Base-by-base conservation (phyloP, 1,140 invertebrate genomes). In the Caenorhabditis briggsae region DNA sequence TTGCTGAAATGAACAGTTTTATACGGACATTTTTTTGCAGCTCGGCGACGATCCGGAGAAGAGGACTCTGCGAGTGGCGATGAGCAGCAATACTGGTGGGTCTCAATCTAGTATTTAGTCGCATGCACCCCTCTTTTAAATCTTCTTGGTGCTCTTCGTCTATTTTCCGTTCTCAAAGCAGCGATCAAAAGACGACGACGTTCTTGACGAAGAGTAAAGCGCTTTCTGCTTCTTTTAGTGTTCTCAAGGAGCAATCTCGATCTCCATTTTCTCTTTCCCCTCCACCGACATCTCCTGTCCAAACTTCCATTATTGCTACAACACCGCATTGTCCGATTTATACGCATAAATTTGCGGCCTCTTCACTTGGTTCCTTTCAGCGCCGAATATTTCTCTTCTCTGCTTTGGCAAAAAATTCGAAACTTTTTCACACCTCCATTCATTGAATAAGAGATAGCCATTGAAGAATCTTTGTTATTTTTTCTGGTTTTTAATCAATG, bases 51-150 rank as follows among this genome's bases (percentile, higher is more conserved):
- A 50, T 78, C 70, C 20, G 70, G 70, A 5, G 70, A 78, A 11
- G 70, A 78, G n/a, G 70, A 78, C 14, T 78, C 46, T n/a, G 46
- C 70, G 23, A 65, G 64, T 23, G 86, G 46, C 25, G 86, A 87
- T 55, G 86, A 87, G 33, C 82, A 87, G 25, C 64, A 87, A 41
- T 56, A 82, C 25, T 86, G 84, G 84, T 86, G 56, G 82, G 84
- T 78, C 12, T 50, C 18, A 74, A 46, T 53, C 50, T 53, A 53
- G 9, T 18, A 53, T 53, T 53, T 18, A 12, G 50, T 18, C n/a
- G 16, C 56, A 7, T 58, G 16, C n/a, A 0, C 41, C 46, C 41
- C 14, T 70, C 16, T 9, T 78, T 78, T 12, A 46, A 46, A 18
- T 14, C 11, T 9, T 20, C 7, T 43, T 53, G 20, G 50, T 50